These are phyloP conservation scores for Volucella zonaria DNA, from an alignment of 2,888 invertebrate species.

Conservation along the genomic window DNA sequence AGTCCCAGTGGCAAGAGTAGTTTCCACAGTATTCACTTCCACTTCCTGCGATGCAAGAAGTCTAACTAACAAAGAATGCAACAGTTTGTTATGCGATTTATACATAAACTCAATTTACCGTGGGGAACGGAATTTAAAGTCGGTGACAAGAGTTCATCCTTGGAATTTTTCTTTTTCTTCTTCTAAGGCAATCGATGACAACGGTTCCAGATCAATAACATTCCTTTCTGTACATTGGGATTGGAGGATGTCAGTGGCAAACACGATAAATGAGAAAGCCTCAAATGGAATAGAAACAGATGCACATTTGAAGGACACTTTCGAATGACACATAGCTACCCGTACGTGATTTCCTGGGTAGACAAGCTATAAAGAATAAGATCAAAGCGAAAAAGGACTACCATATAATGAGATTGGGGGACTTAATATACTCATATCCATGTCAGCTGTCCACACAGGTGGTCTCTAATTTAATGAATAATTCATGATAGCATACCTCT, in stretches of 20 bases:
- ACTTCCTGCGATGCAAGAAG: neutral
- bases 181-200: slow-evolving; percentile 28
- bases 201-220: slow-evolving; percentile 28
- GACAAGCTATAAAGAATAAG: no score
- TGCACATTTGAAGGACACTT: no score
- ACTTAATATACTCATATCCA: no score
- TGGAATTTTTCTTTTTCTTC: neutral
- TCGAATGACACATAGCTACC: no score
- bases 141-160: slow-evolving; percentile 10
- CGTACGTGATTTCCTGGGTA: no score
- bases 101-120: slow-evolving; percentile 11
- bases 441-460: no score
- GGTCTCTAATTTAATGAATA: no score
- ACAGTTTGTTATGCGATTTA: slow-evolving; percentile 18
- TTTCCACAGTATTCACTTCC: slow-evolving; percentile 13
- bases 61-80: slow-evolving; percentile 17
- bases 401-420: no score
- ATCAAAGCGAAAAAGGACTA: no score
- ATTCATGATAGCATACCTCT: neutral
- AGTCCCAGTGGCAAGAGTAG: slow-evolving; percentile 14
- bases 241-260: neutral
- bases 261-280: neutral
- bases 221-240: no score
- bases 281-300: neutral
- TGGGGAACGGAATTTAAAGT: slow-evolving; percentile 19